Evolutionary conservation across 2,888 invertebrate genomes (phyloP).

Genomic region (Pristionchus entomophagus): DNA sequence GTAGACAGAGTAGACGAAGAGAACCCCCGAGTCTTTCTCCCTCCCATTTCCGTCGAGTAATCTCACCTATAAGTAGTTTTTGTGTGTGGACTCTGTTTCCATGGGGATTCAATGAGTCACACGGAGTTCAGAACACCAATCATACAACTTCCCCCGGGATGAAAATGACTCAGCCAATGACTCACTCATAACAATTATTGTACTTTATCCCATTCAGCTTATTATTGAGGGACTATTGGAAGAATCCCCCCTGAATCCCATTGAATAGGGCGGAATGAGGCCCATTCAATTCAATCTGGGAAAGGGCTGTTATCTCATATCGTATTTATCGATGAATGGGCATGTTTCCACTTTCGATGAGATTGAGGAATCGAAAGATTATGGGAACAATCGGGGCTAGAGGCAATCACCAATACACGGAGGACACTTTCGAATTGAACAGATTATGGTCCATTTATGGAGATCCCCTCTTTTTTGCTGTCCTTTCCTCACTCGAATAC

Average conservation of each 20-base stretch:
- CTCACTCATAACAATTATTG: constrained; percentile 22
- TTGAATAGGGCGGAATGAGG: background rate
- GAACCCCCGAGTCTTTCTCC: no score
- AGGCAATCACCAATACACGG: background rate
- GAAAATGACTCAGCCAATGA: constrained; percentile 9
- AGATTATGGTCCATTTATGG: background rate
- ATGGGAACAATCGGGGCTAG: background rate
- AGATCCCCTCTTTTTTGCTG: background rate
- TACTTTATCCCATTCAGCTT: constrained; percentile 1
- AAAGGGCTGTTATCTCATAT: no score
- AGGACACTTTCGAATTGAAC: background rate
- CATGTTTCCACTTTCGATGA: background rate
- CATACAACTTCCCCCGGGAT: no score
- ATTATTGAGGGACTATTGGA: background rate
- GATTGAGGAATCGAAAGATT: background rate
- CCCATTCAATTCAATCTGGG: background rate
- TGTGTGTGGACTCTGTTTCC: constrained; percentile 15
- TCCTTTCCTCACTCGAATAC: background rate
- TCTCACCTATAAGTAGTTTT: background rate
- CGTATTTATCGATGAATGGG: background rate
- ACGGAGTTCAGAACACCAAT: background rate
- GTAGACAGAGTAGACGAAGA: background rate
- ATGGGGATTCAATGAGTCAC: background rate
- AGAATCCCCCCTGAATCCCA: background rate
- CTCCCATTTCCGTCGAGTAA: background rate